Percentiles rank a stretch among this genome's conserved stretches.
Conservation (phyloP, 2,113 vertebrate species). For the Promerops cafer region DNA sequence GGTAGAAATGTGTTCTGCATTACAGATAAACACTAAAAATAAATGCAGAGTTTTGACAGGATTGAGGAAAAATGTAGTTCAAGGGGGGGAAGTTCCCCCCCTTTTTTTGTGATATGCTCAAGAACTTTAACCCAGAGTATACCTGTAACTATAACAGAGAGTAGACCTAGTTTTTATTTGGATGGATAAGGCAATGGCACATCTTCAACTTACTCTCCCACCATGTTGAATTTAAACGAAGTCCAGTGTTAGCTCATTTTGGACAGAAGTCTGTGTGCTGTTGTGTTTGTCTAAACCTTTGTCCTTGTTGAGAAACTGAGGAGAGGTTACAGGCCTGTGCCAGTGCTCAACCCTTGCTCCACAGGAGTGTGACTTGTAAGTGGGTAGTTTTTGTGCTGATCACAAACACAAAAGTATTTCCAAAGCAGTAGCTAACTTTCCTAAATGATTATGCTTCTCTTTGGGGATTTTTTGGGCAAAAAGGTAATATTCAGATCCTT, state of each 20-base stretch:
- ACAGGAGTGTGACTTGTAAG: fast-evolving
- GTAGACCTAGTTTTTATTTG: not conserved
- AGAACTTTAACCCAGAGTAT: not conserved
- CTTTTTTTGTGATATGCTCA: not conserved
- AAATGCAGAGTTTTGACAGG: not conserved
- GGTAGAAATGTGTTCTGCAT: not conserved
- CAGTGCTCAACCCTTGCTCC: not conserved
- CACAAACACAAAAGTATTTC: not conserved
- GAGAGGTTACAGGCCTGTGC: not conserved
- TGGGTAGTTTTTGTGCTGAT: not conserved
- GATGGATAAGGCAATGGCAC: not conserved
- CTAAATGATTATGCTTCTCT: not conserved
- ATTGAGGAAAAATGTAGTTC: not conserved
- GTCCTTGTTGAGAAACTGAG: not conserved
- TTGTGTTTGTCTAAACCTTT: not conserved
- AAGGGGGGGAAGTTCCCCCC: fast-evolving
- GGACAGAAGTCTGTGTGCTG: not conserved
- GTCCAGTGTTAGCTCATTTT: not conserved
- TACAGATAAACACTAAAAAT: not conserved
- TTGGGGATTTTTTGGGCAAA: not conserved
- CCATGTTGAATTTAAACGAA: not conserved
- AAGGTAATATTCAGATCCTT: not conserved
- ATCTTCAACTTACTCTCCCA: not conserved
- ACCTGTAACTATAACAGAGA: not conserved
- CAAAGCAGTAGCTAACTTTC: not conserved